phyloP scores from a whole-genome alignment of 2,797 vertebrate genomes.

The Petrocephalus schoutedeni region DNA sequence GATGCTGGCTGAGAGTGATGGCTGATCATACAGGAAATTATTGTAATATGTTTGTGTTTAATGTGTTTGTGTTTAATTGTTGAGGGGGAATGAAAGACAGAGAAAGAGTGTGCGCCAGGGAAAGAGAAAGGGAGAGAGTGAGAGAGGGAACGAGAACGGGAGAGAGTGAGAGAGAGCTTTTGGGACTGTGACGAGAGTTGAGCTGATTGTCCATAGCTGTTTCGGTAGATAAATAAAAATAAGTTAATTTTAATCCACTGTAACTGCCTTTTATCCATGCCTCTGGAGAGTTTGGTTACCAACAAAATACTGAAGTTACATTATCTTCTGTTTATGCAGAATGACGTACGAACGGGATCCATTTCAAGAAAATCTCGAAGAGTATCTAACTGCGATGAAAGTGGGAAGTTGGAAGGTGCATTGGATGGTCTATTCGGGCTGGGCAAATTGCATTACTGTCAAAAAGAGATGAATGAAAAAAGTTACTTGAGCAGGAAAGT shows the following conservation, averaged over 20 bases:
- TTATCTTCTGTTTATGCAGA: not conserved
- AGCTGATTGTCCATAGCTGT: slow-evolving; percentile 3
- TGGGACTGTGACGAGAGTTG: not conserved
- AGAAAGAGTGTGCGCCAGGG: not conserved
- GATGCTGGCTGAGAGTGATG: not conserved
- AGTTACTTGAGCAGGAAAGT: not conserved
- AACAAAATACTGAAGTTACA: not conserved
- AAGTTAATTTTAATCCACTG: slow-evolving; percentile 2
- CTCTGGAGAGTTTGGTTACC: not conserved
- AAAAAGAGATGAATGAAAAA: not conserved
- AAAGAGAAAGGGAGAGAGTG: not conserved
- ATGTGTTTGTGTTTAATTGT: not conserved
- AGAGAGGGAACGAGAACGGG: not conserved
- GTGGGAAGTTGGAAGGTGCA: not conserved
- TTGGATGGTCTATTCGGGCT: not conserved
- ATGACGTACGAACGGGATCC: not conserved
- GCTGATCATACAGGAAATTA: not conserved
- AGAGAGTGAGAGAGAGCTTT: not conserved
- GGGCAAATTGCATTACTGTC: slow-evolving; percentile 3
- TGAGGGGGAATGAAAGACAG: not conserved
- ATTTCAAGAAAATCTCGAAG: not conserved
- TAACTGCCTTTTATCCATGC: not conserved
- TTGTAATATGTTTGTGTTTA: not conserved
- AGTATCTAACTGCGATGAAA: not conserved
- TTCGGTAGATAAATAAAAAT: slow-evolving; percentile 2